Evolutionary conservation across 2,797 vertebrate genomes (phyloP).

Genomic region (Naso thynnoides): DNA sequence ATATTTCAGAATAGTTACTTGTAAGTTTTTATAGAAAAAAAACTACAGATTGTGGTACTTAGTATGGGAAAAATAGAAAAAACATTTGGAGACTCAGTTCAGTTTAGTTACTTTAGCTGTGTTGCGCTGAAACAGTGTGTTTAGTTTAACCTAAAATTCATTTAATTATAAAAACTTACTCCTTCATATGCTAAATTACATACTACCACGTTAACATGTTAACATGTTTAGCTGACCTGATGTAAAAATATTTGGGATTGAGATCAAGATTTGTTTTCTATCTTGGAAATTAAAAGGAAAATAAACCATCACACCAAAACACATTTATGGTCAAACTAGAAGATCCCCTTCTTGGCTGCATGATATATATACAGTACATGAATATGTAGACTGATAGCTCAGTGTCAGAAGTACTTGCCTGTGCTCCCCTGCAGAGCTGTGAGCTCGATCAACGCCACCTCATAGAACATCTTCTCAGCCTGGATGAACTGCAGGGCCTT

Average conservation of each 20-base stretch:
- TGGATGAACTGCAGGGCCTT: conserved; percentile 85
- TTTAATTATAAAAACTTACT: no score
- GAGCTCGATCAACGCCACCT: conserved; percentile 85
- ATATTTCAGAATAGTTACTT: not conserved
- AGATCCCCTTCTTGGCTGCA: not conserved
- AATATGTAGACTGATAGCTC: not conserved
- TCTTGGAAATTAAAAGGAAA: not conserved
- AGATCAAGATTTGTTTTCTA: not conserved
- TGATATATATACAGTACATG: not conserved
- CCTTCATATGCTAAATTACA: no score
- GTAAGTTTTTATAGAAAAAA: not conserved
- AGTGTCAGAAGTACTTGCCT: conserved; percentile 81
- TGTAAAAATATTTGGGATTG: no score
- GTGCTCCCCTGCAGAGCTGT: conserved; percentile 77
- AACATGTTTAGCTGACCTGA: not conserved
- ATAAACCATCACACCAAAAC: not conserved
- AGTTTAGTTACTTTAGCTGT: not conserved
- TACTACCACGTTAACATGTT: not conserved
- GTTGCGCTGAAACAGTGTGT: not conserved
- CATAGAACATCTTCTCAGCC: conserved; percentile 88
- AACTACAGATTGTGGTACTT: not conserved
- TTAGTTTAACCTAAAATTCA: no score
- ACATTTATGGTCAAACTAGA: conserved; percentile 14
- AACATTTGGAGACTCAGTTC: not conserved
- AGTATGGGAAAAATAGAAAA: not conserved